Evolutionary conservation across 2,113 vertebrate species (phyloP).

Genomic region (Cyphomyrus plagiostoma): DNA sequence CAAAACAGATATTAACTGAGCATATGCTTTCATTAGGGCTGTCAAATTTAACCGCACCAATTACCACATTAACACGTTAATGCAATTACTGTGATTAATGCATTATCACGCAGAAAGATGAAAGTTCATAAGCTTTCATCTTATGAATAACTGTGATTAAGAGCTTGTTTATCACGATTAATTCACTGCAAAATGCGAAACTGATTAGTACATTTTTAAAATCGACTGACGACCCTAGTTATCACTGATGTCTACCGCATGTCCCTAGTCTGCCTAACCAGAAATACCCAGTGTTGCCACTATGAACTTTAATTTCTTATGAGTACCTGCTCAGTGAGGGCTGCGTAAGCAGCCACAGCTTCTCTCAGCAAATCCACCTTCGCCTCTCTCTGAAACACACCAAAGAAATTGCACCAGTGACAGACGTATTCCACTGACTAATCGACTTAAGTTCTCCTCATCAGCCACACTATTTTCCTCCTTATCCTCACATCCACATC

Average conservation of each 20-base stretch:
- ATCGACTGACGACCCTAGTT: no score
- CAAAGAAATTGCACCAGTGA: background rate
- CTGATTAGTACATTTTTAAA: no score
- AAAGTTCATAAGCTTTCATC: no score
- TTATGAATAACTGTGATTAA: no score
- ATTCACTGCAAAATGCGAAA: no score
- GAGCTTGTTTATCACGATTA: no score
- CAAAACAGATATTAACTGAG: background rate
- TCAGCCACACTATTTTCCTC: background rate
- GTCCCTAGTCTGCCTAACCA: background rate
- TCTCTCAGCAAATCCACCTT: constrained; percentile 61
- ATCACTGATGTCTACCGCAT: background rate
- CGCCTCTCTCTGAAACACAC: constrained; percentile 53
- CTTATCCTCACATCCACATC: background rate
- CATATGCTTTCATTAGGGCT: background rate
- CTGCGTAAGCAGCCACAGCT: constrained; percentile 57
- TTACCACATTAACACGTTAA: no score
- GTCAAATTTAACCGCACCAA: no score
- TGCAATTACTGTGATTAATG: no score
- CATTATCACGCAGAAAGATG: no score
- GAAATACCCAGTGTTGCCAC: background rate
- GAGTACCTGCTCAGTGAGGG: constrained; percentile 60
- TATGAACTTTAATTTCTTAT: background rate
- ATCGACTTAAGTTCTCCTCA: background rate
- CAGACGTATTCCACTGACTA: background rate